Evolutionary conservation across 2,113 vertebrate genomes (phyloP).

Genomic region (Pollimyrus isidori): DNA sequence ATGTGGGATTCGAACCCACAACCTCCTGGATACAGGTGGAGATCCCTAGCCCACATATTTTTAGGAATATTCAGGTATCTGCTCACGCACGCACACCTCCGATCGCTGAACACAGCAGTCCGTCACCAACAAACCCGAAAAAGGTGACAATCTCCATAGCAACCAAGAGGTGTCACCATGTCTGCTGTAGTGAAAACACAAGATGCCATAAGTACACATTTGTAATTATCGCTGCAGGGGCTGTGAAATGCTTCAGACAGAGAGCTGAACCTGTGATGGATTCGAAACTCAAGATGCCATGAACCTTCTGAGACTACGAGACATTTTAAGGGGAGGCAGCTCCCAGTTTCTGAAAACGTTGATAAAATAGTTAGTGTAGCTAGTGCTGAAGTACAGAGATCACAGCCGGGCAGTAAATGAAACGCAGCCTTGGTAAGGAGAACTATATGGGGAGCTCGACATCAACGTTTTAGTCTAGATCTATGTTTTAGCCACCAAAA

Average conservation of each 20-base stretch:
- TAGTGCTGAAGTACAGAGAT: background rate
- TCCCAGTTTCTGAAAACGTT: background rate
- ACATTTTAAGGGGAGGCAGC: background rate
- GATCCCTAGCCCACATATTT: background rate
- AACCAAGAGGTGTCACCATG: background rate
- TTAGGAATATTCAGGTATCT: background rate
- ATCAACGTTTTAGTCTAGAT: background rate
- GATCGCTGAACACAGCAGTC: background rate
- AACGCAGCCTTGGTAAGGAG: background rate
- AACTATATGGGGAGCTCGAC: background rate
- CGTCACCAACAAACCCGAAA: background rate
- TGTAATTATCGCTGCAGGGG: background rate
- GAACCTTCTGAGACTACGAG: background rate
- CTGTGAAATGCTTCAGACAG: background rate
- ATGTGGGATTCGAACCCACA: background rate
- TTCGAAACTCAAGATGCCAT: background rate
- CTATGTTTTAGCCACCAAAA: background rate
- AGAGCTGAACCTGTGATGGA: background rate
- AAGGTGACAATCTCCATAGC: constrained; percentile 8
- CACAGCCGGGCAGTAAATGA: background rate
- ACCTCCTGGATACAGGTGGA: background rate
- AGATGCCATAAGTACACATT: background rate
- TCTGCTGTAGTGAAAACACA: background rate
- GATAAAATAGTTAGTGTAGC: background rate
- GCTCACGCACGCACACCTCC: background rate